Evolutionary conservation across 1,140 invertebrate genomes (phyloP), one percentile per base, ranked within the genome.

Genomic region (Gryon sp.): DNA sequence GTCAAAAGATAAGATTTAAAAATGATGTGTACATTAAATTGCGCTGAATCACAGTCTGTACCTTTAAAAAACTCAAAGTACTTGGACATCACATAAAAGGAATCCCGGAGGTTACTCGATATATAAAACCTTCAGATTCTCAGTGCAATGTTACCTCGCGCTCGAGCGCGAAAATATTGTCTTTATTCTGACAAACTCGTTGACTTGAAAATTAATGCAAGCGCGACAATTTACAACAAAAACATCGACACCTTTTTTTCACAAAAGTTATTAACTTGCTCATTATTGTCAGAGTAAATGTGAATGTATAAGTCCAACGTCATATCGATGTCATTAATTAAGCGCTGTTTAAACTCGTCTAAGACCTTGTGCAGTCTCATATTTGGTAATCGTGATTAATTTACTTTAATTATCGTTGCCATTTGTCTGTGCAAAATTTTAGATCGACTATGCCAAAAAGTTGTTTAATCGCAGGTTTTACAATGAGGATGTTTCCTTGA

Each of bases 41-140:
- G n/a, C n/a, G n/a, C n/a, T n/a, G n/a, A n/a, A n/a, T n/a, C n/a
- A n/a, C n/a, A n/a, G n/a, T n/a, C 32, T 45, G 36, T 52, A 14
- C 15, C 16, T 45, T 9, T n/a, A n/a, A n/a, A 32, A 45, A 52
- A 16, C 11, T 20, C 36, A 32, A 46, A 62, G 60, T 63, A 63
- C 59, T 63, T 63, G 59, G 34, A 50, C n/a, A 28, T 32, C 60
- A 30, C 60, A 19, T 63, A 50, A 63, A 63, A 63, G 60, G 60
- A 50, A 52, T 65, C 36, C 16, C 46, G 45, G 46, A 65, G 60
- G 60, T 65, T 52, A 34, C 20, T 52, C 9, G 22, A 19, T 24
- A 9, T 32, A 20, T 50, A 32, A 65, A 65, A 65, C 45, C 46
- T 52, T 46, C 34, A 12, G 28, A 36, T n/a, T 28, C 46, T 41